Evolutionary conservation across 2,113 vertebrate species (phyloP).

Genomic region (Progne subis): DNA sequence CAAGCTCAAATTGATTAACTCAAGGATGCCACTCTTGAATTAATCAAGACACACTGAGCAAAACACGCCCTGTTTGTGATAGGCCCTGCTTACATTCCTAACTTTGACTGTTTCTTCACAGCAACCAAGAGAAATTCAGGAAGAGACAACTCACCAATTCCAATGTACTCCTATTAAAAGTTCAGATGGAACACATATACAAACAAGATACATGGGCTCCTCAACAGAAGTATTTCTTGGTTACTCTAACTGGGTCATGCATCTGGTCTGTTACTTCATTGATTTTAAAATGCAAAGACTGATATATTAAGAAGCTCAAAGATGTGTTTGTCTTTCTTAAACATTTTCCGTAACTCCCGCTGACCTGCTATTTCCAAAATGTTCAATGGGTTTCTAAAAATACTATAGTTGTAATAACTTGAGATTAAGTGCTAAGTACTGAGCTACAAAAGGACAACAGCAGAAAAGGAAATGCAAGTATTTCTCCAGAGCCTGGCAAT

Average conservation of each 20-base stretch:
- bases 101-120: not conserved
- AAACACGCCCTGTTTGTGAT: not conserved
- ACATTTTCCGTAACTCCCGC: not conserved
- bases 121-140: not conserved
- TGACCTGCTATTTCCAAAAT: not conserved
- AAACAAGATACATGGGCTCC: not conserved
- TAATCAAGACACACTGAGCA: not conserved
- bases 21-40: not conserved
- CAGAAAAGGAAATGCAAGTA: not conserved
- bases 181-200: not conserved
- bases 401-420: not conserved
- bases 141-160: not conserved
- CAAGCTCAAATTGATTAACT: slow-evolving; percentile 44
- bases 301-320: not conserved
- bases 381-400: not conserved
- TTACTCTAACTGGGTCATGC: not conserved
- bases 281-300: not conserved
- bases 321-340: not conserved
- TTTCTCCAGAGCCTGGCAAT: not conserved
- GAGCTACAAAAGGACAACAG: not conserved
- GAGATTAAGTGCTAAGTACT: not conserved
- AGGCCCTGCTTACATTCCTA: not conserved
- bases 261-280: not conserved
- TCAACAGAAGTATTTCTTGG: not conserved
- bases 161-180: not conserved